Evolutionary conservation across 30 jellyfish, hydroid and myxozoan species (phyloP).

Genomic region (Euphysa ruthae): DNA sequence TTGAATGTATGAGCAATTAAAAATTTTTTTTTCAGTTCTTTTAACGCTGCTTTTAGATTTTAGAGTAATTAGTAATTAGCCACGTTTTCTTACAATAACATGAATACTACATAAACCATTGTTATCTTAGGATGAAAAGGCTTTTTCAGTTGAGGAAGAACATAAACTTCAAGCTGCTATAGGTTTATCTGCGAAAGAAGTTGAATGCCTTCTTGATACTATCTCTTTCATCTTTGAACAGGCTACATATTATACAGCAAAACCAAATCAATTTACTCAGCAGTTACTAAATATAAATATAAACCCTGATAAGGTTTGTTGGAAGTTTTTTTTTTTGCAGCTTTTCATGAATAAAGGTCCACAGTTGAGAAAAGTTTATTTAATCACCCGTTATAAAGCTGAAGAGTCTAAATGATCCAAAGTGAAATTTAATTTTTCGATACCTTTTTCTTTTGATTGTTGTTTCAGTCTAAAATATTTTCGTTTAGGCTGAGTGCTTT

Average conservation of each 20-base stretch:
- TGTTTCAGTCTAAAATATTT: not conserved
- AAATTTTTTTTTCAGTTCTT: too few relatives aligned
- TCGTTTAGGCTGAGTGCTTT: constrained; percentile 22
- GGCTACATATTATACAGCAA: constrained; percentile 88
- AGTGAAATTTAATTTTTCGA: too few relatives aligned
- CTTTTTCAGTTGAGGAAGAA: constrained; percentile 81
- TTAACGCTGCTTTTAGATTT: too few relatives aligned
- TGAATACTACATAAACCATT: too few relatives aligned
- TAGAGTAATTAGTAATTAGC: too few relatives aligned
- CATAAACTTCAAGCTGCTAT: constrained; percentile 71
- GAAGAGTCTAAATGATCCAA: too few relatives aligned
- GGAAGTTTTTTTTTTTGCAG: constrained; percentile 15
- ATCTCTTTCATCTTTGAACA: constrained; percentile 79
- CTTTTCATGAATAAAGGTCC: not conserved
- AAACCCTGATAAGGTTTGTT: constrained; percentile 55
- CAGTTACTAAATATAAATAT: constrained; percentile 54
- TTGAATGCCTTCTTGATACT: constrained; percentile 53
- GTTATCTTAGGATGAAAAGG: constrained; percentile 68
- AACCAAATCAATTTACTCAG: constrained; percentile 50
- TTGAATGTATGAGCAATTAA: too few relatives aligned
- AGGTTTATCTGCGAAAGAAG: constrained; percentile 50
- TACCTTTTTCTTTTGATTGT: too few relatives aligned
- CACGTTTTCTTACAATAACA: too few relatives aligned
- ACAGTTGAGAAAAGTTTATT: too few relatives aligned
- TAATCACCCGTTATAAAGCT: too few relatives aligned